Base-by-base conservation (phyloP, 2,888 invertebrate genomes). In the Allygus modestus region DNA sequence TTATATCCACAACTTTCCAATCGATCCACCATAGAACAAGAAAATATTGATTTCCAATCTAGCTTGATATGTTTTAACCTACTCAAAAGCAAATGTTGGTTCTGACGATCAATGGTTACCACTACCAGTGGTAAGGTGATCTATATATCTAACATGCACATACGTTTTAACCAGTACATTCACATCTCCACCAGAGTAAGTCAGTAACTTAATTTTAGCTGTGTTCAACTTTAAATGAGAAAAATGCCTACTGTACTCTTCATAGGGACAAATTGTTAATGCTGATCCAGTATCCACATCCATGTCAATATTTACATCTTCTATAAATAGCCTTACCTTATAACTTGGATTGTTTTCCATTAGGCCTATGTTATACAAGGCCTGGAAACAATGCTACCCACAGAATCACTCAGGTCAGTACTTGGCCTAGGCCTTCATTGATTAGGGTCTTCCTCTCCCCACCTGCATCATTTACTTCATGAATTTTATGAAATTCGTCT, bases 251-350 rank as follows among this genome's bases (percentile, higher is more conserved):
- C 9, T 26, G 15, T 58, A 58, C 58, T 20, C 4, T 23, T 58
- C 58, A 23, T 58, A 12, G 2, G 58, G 58, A 58, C 58, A 58
- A 58, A 58, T 58, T 12, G 58, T 23, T 2, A 58, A 7, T 12
- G 58, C 58, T 23, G 58, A 58, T 23, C 58, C 58, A 12, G 58
- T 58, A 12, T 58, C 58, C 1, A 58, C 2, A 2, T 58, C 58
- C 58, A 58, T 20, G 26, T 26, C 26, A 12, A 58, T 0, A 2
- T 58, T 23, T 5, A 58, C 58, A 58, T 23, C 58, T 23, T 58
- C 58, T 58, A 58, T 15, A 7, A 4, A 9, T 58, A 58, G 23
- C 23, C 58, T 58, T 58, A 58, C 58, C 58, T 58, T 58, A 58
- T 23, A 58, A 9, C 23, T 23, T 5, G 58, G 20, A 23, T 20